Percentiles rank a stretch among this genome's conserved stretches.
These are phyloP conservation scores for Tadarida brasiliensis DNA, from an alignment of 2,797 vertebrate species.

Conservation along the genomic window DNA sequence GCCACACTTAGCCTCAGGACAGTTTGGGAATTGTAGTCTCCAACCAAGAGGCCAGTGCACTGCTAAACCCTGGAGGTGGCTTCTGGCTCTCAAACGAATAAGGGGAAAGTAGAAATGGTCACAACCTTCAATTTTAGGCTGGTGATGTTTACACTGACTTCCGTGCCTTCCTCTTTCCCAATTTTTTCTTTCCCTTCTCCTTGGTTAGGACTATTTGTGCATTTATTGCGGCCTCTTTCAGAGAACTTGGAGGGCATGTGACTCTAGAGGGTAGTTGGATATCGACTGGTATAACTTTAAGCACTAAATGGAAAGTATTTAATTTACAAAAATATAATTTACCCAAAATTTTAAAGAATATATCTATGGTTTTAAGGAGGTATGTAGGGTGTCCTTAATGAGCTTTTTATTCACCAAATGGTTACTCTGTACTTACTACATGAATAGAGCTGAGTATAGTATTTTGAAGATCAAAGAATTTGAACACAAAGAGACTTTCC, in stretches of 20 bases:
- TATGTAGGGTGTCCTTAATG: neutral
- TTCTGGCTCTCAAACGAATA: neutral
- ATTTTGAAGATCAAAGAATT: neutral
- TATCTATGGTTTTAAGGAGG: neutral
- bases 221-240: neutral
- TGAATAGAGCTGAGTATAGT: neutral
- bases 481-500: neutral
- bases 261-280: neutral
- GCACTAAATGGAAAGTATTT: constrained; percentile 13
- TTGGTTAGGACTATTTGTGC: neutral
- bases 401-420: constrained; percentile 14
- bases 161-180: neutral
- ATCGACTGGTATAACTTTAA: neutral
- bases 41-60: neutral
- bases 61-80: fast-evolving
- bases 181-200: neutral
- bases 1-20: fast-evolving
- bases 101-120: neutral
- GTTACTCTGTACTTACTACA: neutral
- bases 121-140: neutral
- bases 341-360: constrained; percentile 11
- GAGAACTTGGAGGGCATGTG: neutral
- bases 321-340: constrained; percentile 25
- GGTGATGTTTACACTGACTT: neutral
- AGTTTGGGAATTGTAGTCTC: neutral